Percentiles rank a stretch among this genome's conserved stretches.
These are phyloP conservation scores for Pseudomyrmex gracilis DNA, from an alignment of 1,140 invertebrate species.

Conservation along the genomic window DNA sequence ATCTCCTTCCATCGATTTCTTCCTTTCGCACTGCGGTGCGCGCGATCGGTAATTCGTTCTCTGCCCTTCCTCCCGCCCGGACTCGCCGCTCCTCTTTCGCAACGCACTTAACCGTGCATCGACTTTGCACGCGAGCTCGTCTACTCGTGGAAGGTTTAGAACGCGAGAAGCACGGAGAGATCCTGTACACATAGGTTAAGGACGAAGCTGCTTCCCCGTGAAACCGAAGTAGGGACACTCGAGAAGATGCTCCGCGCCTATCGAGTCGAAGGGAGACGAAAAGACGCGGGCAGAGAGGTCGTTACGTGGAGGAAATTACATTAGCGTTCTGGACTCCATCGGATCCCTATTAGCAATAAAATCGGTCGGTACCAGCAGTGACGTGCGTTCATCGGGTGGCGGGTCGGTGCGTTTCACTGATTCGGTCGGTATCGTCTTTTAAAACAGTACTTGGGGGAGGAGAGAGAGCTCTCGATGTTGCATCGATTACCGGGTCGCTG, in stretches of 20 bases:
- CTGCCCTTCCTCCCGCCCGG: background rate
- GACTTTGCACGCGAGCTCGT: constrained; percentile 65
- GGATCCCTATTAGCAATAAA: constrained; percentile 80
- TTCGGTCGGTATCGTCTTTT: constrained; percentile 38
- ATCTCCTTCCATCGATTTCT: constrained; percentile 48
- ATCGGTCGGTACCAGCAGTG: constrained; percentile 56
- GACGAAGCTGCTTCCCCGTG: constrained; percentile 42
- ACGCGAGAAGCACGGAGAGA: background rate
- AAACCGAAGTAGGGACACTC: constrained; percentile 61
- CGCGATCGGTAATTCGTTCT: constrained; percentile 68
- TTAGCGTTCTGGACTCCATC: constrained; percentile 65
- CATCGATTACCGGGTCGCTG: constrained; percentile 43
- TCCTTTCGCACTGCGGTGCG: constrained; percentile 59
- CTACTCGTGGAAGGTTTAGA: constrained; percentile 50
- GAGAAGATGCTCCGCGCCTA: constrained; percentile 29
- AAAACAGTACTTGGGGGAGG: background rate
- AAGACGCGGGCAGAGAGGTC: constrained; percentile 47
- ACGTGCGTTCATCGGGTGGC: constrained; percentile 4
- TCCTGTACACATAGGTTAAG: background rate
- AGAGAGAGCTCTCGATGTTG: background rate
- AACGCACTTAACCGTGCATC: constrained; percentile 66
- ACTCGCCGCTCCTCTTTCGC: constrained; percentile 27
- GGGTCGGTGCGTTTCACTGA: constrained; percentile 37
- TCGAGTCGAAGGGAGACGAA: constrained; percentile 1
- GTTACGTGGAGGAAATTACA: constrained; percentile 77